Percentiles rank a stretch among this genome's conserved stretches.
These are phyloP conservation scores for Delphinus delphis DNA, from an alignment of 2,113 vertebrate species.

Conservation along the genomic window DNA sequence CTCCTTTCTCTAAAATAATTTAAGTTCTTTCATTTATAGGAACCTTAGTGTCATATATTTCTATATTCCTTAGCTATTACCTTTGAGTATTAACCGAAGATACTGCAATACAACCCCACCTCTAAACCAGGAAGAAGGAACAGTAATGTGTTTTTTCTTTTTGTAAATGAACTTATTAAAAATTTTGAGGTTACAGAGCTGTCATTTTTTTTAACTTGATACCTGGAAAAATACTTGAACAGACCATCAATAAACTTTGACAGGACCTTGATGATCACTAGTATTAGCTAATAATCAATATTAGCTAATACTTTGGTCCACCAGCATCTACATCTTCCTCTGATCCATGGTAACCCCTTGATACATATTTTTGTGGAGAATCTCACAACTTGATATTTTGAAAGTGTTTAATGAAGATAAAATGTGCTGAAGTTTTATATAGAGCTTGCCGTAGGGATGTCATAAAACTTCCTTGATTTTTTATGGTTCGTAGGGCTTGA, in stretches of 20 bases:
- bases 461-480: background rate
- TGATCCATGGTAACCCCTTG: background rate
- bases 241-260: background rate
- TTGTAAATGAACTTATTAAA: background rate
- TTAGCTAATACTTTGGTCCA: background rate
- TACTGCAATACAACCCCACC: background rate
- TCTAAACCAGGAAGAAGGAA: background rate
- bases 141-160: background rate
- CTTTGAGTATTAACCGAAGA: background rate
- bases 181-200: background rate
- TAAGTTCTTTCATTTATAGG: background rate
- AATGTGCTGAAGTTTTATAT: background rate
- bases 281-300: background rate
- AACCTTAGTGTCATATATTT: background rate
- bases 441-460: background rate
- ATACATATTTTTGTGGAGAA: background rate
- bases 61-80: background rate
- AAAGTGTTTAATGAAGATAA: background rate
- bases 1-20: background rate
- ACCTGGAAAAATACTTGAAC: background rate
- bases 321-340: background rate
- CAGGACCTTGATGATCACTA: background rate
- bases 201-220: background rate
- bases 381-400: background rate
- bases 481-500: background rate